Evolutionary conservation across 2,888 invertebrate species (phyloP), one percentile per base, ranked within the genome.

Genomic region (Himalopsyche japonica): DNA sequence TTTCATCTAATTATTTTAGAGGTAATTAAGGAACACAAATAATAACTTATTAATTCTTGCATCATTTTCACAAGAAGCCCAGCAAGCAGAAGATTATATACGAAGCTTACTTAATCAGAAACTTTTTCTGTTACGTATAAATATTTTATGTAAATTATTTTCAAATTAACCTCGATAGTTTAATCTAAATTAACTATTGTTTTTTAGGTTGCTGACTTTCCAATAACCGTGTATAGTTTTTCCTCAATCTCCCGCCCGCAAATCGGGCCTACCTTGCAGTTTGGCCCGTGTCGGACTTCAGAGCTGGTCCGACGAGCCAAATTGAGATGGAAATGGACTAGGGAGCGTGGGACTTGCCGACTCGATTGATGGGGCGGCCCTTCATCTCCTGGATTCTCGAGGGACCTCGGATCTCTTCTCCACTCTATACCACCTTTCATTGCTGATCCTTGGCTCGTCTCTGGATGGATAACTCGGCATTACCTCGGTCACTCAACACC

Each of bases 241-340:
- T 57, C 57, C 20, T 20, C 57, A 57, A 57, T 57, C 20, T 57
- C 57, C 20, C 57, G 57, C 24, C 20, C 20, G 20, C 57, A 57
- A 57, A 57, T 57, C 57, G 57, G 20, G 24, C 57, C 20, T 57
- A 57, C 57, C 57, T 34, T 76, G 32, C 37, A 37, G 76, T 76
- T 27, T 12, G 78, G 49, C 20, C 20, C n/a, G 57, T 57, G 57
- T 57, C 57, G 57, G 57, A 57, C 57, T 57, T 24, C n/a, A n/a
- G 80, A 20, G n/a, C 12, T 80, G 82, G 43, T 43, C 77, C 79
- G 80, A 76, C 78, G 70, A 20, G 24, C 82, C 85, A 87, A 87
- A 87, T 86, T 87, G 87, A 87, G 87, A 87, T 87, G 87, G 87
- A 87, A 86, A 86, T 86, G 87, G 86, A 49, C 77, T 82, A 64